phyloP scores from a whole-genome alignment of 2,888 invertebrate genomes.

The Pachydiplax longipennis region DNA sequence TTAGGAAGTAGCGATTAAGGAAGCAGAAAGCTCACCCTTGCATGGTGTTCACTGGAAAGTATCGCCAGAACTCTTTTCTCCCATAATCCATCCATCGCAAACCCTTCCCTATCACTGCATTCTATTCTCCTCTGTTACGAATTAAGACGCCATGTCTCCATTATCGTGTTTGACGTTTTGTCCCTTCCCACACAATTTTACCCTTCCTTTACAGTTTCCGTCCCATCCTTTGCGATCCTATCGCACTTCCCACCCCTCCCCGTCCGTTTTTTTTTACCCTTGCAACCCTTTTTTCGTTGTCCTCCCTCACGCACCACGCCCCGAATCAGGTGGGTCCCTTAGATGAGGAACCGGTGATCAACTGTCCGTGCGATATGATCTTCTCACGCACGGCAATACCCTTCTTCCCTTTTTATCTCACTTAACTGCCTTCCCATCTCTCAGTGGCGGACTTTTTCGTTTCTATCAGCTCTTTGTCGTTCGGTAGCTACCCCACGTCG shows the following conservation, averaged over 20 bases:
- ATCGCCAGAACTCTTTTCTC: background rate
- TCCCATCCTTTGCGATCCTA: background rate
- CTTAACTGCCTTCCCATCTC: background rate
- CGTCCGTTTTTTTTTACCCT: background rate
- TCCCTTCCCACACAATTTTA: background rate
- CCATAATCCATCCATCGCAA: background rate
- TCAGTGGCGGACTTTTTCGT: background rate
- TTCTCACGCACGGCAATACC: background rate
- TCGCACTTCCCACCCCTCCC: background rate
- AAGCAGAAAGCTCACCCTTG: no score
- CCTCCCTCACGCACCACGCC: background rate
- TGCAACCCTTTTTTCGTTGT: background rate
- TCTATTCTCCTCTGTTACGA: background rate
- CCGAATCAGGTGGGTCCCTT: background rate
- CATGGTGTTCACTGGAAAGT: background rate
- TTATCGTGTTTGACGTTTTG: background rate
- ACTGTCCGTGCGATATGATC: conserved; percentile 1
- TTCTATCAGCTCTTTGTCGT: background rate
- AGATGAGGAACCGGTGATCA: background rate
- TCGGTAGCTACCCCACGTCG: background rate
- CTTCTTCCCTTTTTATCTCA: background rate
- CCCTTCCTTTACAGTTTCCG: background rate
- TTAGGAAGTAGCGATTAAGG: no score
- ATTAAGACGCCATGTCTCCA: background rate
- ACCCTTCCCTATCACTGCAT: background rate